These are phyloP conservation scores for Anguilla marmorata DNA, from an alignment of 2,797 vertebrate genomes.

Conservation along the genomic window DNA sequence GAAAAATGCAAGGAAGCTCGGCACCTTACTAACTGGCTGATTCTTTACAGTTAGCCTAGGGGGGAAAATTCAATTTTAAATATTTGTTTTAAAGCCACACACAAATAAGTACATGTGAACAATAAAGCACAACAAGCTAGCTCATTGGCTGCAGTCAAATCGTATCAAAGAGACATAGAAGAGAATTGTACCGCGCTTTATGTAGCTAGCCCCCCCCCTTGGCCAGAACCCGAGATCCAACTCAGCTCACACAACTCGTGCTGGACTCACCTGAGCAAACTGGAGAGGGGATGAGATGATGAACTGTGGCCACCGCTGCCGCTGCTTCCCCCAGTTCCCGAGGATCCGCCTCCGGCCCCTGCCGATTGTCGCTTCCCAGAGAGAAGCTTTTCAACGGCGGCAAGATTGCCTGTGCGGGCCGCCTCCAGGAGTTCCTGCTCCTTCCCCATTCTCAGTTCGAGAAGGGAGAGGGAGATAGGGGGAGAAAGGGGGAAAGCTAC, in stretches of 20 bases:
- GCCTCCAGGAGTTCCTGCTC: constrained; percentile 97
- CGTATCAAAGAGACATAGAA: not conserved
- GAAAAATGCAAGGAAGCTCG: not conserved
- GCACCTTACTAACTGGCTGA: not conserved
- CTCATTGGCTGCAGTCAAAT: not conserved
- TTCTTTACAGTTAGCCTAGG: not conserved
- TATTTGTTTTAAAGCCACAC: not conserved
- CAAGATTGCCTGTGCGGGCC: constrained; percentile 92
- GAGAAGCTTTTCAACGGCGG: constrained; percentile 92
- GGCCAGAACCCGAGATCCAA: not conserved
- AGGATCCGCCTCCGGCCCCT: constrained; percentile 71
- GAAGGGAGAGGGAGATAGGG: constrained; percentile 48
- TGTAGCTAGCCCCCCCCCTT: constrained; percentile 4
- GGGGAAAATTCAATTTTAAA: not conserved
- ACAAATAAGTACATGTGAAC: not conserved
- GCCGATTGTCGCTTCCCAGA: constrained; percentile 87
- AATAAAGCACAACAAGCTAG: not conserved
- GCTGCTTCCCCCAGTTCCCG: constrained; percentile 66
- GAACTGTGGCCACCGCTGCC: constrained; percentile 75
- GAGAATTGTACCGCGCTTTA: constrained; percentile 8
- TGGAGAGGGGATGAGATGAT: constrained; percentile 86
- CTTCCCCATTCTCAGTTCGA: constrained; percentile 85
- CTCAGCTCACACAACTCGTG: not conserved
- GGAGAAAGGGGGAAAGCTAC: constrained; percentile 42
- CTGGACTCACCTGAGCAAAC: constrained; percentile 83